These are phyloP conservation scores for Porites cylindrica DNA, from an alignment of 92 coral and sea anemone species.

Conservation along the genomic window DNA sequence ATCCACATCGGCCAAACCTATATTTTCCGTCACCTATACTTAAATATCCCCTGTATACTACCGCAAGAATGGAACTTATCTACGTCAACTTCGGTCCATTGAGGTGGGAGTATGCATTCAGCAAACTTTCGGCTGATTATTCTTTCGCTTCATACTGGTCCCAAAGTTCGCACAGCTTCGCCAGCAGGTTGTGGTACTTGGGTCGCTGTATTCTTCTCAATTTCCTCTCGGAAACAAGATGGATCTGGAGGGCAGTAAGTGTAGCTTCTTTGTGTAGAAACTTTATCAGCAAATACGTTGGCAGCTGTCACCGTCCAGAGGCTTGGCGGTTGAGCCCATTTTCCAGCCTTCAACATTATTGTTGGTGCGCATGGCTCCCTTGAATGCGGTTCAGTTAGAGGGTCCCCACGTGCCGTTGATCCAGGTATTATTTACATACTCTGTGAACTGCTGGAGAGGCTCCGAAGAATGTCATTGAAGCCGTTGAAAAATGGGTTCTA, in stretches of 20 bases:
- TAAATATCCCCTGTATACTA: slow-evolving; percentile 1
- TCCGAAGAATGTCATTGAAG: slow-evolving; percentile 6
- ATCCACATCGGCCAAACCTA: neutral
- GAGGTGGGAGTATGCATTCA: slow-evolving; percentile 30
- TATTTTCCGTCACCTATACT: neutral
- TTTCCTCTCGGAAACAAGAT: slow-evolving; percentile 24
- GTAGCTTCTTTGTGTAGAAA: too few relatives aligned
- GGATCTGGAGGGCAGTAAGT: neutral
- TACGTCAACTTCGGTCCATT: slow-evolving; percentile 1
- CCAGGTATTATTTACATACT: slow-evolving; percentile 18
- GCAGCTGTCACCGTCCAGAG: too few relatives aligned
- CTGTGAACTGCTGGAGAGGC: slow-evolving; percentile 18
- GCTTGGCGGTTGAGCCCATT: too few relatives aligned
- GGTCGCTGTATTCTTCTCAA: neutral
- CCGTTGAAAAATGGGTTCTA: slow-evolving; percentile 14
- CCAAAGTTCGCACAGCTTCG: slow-evolving; percentile 10
- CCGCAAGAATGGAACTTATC: neutral
- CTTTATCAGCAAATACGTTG: too few relatives aligned
- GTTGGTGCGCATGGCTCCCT: slow-evolving; percentile 23
- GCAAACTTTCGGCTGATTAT: neutral
- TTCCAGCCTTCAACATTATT: slow-evolving; percentile 1
- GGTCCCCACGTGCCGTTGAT: slow-evolving; percentile 22
- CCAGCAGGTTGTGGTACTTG: slow-evolving; percentile 20
- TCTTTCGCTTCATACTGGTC: slow-evolving; percentile 6
- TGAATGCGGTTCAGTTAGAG: slow-evolving; percentile 12